Base-by-base conservation (phyloP, 2,797 vertebrate species). In the Karalla daura region DNA sequence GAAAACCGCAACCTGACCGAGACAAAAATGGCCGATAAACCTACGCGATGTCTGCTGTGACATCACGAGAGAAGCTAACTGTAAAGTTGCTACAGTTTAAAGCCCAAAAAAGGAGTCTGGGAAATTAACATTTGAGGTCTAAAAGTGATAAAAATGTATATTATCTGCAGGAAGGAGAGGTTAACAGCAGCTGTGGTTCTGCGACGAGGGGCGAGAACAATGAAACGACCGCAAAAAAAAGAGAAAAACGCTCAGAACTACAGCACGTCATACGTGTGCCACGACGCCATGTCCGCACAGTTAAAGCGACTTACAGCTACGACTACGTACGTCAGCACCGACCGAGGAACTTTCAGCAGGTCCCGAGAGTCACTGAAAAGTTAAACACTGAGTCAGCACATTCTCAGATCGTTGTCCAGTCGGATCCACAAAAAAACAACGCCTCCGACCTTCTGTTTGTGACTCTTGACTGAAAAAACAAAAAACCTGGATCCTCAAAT, bases 391-490 rank as follows among this genome's bases (percentile, higher is more conserved):
- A 8, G 7, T 30, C 52, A 51, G 24, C 28, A 14, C 25, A 15
- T 32, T 49, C 45, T 50, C 53, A 46, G 45, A 46, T 30, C 45
- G 3, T 0, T 1, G 2, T 35, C 46, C 14, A n/a, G 41, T 60
- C 61, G 64, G 52, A 72, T 60, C 69, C 65, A 43, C 13, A 59
- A 76, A 66, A n/a, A n/a, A n/a, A n/a, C n/a, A n/a, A n/a, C n/a
- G n/a, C n/a, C n/a, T n/a, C n/a, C n/a, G n/a, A n/a, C n/a, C n/a
- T n/a, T n/a, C n/a, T n/a, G n/a, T 64, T 65, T 52, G 50, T 59
- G 54, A 61, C 59, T 70, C n/a, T 60, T 68, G 70, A 73, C 51
- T 47, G 15, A 60, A 76, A 58, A 47, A 10, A 43, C n/a, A n/a
- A n/a, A n/a, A n/a, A n/a, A n/a, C n/a, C n/a, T n/a, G n/a, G 28